Percentiles rank a stretch among this genome's conserved stretches.
These are phyloP conservation scores for Phataginus tetradactyla DNA, from an alignment of 2,797 vertebrate genomes.

Conservation along the genomic window DNA sequence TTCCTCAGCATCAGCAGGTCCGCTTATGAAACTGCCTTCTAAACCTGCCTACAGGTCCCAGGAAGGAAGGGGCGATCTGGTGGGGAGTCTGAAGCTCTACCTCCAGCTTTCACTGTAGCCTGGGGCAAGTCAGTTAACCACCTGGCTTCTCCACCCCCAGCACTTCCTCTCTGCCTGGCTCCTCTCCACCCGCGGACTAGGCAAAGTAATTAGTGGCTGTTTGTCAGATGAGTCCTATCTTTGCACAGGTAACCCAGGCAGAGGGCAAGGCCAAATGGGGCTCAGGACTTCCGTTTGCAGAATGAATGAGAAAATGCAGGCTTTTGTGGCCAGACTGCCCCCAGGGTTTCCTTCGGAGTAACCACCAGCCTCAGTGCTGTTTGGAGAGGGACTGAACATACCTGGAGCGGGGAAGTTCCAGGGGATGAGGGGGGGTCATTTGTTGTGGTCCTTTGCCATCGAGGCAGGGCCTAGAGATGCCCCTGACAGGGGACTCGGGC, in stretches of 20 bases:
- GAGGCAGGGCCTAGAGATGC: neutral
- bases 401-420: neutral
- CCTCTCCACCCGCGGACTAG: slow-evolving; percentile 4
- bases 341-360: neutral
- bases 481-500: neutral
- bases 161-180: neutral
- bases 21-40: neutral
- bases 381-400: neutral
- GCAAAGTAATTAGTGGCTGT: slow-evolving; percentile 73
- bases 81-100: neutral
- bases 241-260: neutral
- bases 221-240: slow-evolving; percentile 41
- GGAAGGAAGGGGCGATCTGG: neutral
- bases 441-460: neutral
- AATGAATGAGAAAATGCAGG: neutral
- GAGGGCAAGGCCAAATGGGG: slow-evolving; percentile 2
- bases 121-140: slow-evolving; percentile 23
- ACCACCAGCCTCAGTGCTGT: neutral
- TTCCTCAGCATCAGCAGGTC: neutral
- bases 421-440: neutral
- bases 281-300: neutral
- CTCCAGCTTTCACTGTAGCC: neutral
- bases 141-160: neutral
- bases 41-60: neutral
- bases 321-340: neutral